phyloP scores from a whole-genome alignment of 2,113 vertebrate genomes.

The Chitala chitala region DNA sequence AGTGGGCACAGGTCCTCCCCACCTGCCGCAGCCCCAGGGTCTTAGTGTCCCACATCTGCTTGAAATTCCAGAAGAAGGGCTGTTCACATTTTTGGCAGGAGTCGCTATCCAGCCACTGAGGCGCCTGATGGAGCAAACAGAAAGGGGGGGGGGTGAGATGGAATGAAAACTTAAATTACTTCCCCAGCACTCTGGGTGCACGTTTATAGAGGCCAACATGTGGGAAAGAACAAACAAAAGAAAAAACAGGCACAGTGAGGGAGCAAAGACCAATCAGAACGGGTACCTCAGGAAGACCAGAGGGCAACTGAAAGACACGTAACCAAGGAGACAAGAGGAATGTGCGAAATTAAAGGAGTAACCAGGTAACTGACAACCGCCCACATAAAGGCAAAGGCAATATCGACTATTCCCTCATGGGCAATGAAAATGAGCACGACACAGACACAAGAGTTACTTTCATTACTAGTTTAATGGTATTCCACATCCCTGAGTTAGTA shows the following conservation, averaged over 20 bases:
- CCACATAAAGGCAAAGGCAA: not conserved
- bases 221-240: not conserved
- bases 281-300: not conserved
- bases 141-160: not conserved
- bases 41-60: conserved; percentile 98
- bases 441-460: not conserved
- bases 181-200: not conserved
- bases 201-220: not conserved
- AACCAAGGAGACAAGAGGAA: conserved; percentile 1
- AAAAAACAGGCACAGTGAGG: not conserved
- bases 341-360: not conserved
- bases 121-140: conserved; percentile 64
- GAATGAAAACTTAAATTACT: not conserved
- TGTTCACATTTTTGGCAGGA: conserved; percentile 97
- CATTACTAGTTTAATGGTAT: too few relatives aligned
- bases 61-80: conserved; percentile 98
- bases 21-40: conserved; percentile 90
- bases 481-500: too few relatives aligned
- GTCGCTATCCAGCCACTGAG: conserved; percentile 93
- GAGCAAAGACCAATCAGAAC: not conserved
- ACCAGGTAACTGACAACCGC: not conserved
- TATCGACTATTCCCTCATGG: not conserved
- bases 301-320: not conserved
- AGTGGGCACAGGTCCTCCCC: conserved; percentile 17
- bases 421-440: too few relatives aligned